phyloP scores from a whole-genome alignment of 2,113 vertebrate species.

The Vireo altiloquus region DNA sequence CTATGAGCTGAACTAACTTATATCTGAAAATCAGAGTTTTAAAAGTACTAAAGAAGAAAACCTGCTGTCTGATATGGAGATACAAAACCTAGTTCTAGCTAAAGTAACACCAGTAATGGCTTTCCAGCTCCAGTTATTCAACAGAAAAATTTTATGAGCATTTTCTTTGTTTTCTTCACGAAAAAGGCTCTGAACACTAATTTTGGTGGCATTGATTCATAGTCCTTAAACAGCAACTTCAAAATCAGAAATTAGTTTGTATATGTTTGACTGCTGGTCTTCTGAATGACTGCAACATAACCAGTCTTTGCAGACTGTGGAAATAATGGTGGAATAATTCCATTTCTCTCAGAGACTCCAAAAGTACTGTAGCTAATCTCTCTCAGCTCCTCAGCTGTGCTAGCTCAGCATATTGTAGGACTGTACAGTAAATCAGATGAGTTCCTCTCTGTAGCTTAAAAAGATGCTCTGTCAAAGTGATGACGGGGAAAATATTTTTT shows the following conservation, averaged over 20 bases:
- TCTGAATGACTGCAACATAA: neutral
- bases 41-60: neutral
- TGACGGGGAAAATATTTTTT: neutral
- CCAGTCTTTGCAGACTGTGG: neutral
- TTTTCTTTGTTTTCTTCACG: neutral
- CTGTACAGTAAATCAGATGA: neutral
- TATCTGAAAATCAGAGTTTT: neutral
- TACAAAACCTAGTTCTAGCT: neutral
- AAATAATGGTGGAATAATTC: neutral
- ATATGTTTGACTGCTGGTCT: neutral
- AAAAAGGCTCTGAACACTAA: neutral
- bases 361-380: neutral
- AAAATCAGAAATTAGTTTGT: neutral
- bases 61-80: neutral
- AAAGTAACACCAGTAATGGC: neutral
- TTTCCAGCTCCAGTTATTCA: neutral
- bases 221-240: neutral
- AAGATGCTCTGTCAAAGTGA: neutral
- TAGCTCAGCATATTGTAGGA: neutral
- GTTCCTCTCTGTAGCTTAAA: neutral
- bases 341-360: neutral
- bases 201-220: neutral
- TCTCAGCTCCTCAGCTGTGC: neutral
- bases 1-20: neutral
- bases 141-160: neutral